A percentile compares a stretch with the other conserved stretches of the same genome.
phyloP scores from a whole-genome alignment of 2,797 vertebrate species.

The Pteropus rufus region DNA sequence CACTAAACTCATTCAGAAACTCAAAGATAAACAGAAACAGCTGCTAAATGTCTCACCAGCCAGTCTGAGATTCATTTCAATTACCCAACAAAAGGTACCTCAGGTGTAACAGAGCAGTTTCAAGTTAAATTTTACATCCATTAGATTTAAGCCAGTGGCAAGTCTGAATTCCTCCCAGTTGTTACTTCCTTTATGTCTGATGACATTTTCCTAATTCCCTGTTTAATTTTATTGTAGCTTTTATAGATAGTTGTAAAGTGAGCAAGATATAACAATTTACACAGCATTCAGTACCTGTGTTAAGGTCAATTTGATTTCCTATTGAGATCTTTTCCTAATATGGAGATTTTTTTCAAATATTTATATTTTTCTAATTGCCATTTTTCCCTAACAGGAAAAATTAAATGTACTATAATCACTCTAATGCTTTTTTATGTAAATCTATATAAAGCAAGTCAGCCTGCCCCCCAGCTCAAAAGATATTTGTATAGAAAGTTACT shows the following conservation, averaged over 20 bases:
- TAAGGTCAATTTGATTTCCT: constrained; percentile 42
- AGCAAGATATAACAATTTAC: background rate
- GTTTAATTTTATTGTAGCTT: constrained; percentile 53
- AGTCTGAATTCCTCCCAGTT: constrained; percentile 67
- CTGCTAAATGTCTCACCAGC: constrained; percentile 80
- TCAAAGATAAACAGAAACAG: constrained; percentile 81
- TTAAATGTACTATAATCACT: background rate
- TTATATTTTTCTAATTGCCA: background rate
- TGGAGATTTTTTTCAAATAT: background rate
- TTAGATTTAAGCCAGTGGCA: constrained; percentile 68
- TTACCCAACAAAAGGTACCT: constrained; percentile 73
- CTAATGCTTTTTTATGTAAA: background rate
- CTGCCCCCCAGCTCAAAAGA: background rate
- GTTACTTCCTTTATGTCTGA: constrained; percentile 68
- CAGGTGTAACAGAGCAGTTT: constrained; percentile 75
- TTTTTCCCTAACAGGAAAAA: constrained; percentile 9
- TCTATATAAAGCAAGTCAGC: background rate
- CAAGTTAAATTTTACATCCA: constrained; percentile 73
- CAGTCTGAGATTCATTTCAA: constrained; percentile 78
- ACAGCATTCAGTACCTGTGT: background rate
- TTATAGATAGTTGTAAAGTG: constrained; percentile 43
- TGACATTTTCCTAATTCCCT: constrained; percentile 56
- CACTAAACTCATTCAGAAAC: constrained; percentile 74
- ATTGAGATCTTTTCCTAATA: background rate
- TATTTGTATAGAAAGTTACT: background rate